phyloP scores from a whole-genome alignment of 2,113 vertebrate species.

The Sinocyclocheilus grahami region DNA sequence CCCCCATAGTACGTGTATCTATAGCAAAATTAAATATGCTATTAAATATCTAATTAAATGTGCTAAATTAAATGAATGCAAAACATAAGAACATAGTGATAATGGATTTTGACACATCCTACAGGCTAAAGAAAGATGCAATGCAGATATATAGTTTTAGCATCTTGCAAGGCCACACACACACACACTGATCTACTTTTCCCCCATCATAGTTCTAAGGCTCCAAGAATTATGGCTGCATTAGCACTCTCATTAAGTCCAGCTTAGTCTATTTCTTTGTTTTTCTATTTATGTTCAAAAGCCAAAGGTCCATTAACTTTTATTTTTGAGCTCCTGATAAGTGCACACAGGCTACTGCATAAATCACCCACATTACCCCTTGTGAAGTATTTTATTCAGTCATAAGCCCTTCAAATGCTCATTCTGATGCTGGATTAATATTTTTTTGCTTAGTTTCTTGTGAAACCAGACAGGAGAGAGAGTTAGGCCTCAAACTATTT shows the following conservation, averaged over 20 bases:
- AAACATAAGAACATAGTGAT: not conserved
- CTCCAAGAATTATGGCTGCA: no score
- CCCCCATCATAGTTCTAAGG: no score
- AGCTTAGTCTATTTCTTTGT: no score
- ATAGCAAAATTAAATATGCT: not conserved
- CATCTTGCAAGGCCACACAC: not conserved
- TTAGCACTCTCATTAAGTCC: no score
- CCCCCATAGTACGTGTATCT: not conserved
- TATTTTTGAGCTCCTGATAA: no score
- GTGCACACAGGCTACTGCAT: not conserved
- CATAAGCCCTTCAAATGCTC: constrained; percentile 6
- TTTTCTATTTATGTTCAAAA: no score
- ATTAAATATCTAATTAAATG: not conserved
- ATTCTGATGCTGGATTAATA: not conserved
- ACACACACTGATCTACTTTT: no score
- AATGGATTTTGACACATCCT: not conserved
- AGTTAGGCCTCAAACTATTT: not conserved
- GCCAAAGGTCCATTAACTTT: no score
- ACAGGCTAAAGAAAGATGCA: not conserved
- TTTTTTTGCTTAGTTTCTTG: not conserved
- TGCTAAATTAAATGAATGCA: not conserved
- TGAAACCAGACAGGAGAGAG: not conserved
- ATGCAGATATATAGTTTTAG: not conserved
- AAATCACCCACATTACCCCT: not conserved
- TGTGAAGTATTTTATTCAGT: not conserved